Conservation (phyloP, 2,888 invertebrate species). For the Raillietiella orientalis region DNA sequence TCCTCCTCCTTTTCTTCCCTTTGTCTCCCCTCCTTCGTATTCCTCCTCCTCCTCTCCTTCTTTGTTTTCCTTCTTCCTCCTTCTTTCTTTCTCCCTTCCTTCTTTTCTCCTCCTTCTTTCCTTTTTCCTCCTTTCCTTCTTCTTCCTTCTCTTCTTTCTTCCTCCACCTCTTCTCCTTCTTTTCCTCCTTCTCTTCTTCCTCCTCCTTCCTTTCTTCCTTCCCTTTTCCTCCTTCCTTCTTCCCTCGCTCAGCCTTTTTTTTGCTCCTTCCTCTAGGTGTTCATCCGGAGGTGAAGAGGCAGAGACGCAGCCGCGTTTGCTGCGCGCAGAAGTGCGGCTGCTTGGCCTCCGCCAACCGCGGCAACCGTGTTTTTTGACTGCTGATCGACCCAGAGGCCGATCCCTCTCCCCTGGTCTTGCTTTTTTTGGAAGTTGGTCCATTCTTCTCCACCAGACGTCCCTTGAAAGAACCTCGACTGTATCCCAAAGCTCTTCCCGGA, state of each 20-base stretch:
- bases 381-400: too few species aligned
- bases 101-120: slow-evolving; percentile 5
- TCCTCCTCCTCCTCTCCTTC: slow-evolving; percentile 4
- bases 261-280: too few species aligned
- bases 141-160: slow-evolving; percentile 2
- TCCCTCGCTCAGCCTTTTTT: slow-evolving; percentile 9
- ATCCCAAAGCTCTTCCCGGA: too few species aligned
- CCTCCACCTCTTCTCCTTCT: slow-evolving; percentile 1
- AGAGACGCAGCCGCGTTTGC: too few species aligned
- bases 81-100: slow-evolving; percentile 3
- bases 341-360: too few species aligned
- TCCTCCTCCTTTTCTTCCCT: slow-evolving; percentile 4
- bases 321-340: too few species aligned
- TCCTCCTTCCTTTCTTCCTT: slow-evolving; percentile 5
- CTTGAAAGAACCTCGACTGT: too few species aligned
- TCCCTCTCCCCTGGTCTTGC: too few species aligned
- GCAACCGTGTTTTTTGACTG: too few species aligned
- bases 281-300: too few species aligned
- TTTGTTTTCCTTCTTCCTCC: slow-evolving; percentile 4
- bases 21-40: neutral
- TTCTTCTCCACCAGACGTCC: too few species aligned
- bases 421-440: too few species aligned
- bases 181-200: slow-evolving; percentile 3
- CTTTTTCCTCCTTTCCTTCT: slow-evolving; percentile 4
- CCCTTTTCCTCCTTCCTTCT: slow-evolving; percentile 3